Conservation (phyloP, 2,888 invertebrate species). For the Theristus sp. region DNA sequence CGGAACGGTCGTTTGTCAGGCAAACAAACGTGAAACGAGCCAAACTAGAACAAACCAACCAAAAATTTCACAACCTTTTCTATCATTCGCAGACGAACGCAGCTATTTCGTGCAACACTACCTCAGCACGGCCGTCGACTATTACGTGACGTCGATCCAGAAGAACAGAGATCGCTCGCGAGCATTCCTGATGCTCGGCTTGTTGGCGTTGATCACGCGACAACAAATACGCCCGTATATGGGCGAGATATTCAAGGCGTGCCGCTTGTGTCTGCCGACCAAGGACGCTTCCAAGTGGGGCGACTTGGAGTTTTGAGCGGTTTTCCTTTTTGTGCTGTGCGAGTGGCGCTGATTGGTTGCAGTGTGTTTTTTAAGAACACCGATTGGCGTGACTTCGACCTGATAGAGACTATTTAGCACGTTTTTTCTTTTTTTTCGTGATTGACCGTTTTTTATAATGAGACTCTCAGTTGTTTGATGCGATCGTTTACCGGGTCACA, state of each 20-base stretch:
- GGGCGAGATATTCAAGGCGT: background rate
- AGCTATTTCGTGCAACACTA: conserved; percentile 9
- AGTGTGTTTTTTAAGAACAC: no score
- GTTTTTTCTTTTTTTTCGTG: no score
- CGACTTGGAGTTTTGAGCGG: background rate
- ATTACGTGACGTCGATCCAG: conserved; percentile 1
- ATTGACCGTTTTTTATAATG: no score
- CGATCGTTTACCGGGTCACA: no score
- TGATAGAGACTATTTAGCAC: no score
- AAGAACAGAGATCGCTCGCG: conserved; percentile 8
- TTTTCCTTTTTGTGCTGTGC: background rate
- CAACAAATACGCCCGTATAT: background rate
- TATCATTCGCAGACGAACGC: conserved; percentile 21
- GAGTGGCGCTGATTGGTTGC: background rate
- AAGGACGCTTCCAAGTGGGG: background rate
- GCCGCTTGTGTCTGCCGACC: background rate
- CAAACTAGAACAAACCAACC: no score
- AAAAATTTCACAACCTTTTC: background rate
- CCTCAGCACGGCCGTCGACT: conserved; percentile 4
- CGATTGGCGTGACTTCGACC: background rate
- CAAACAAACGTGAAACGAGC: no score
- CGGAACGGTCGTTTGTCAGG: background rate
- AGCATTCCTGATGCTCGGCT: conserved; percentile 3
- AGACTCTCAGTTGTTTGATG: no score
- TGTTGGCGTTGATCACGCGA: background rate